Evolutionary conservation across 1,140 invertebrate species (phyloP).

Genomic region (Aethina tumida): DNA sequence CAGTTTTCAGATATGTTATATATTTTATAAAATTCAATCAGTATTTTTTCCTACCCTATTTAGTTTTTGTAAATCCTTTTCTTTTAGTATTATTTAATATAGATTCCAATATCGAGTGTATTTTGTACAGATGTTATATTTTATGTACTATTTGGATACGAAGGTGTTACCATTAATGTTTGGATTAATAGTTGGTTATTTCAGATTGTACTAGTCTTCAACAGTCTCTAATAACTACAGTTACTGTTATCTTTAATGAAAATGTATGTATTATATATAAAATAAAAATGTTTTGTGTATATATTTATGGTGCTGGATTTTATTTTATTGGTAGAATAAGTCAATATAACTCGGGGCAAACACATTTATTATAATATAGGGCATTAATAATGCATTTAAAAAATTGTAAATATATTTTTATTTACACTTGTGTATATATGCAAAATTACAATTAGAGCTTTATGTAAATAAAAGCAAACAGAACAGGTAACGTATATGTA

Average conservation of each 20-base stretch:
- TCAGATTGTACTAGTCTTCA: conserved; percentile 32
- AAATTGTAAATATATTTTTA: too few relatives aligned
- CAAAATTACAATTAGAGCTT: too few relatives aligned
- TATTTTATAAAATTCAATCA: background rate
- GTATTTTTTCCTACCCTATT: background rate
- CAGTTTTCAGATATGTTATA: too few relatives aligned
- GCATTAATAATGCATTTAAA: too few relatives aligned
- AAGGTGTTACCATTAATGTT: conserved; percentile 18
- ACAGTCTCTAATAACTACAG: conserved; percentile 26
- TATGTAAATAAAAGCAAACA: too few relatives aligned
- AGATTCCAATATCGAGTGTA: conserved; percentile 6
- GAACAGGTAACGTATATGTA: too few relatives aligned
- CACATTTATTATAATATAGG: too few relatives aligned
- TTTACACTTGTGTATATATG: too few relatives aligned
- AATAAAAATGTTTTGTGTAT: conserved; percentile 29
- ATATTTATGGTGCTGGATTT: conserved; percentile 26
- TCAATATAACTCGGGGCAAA: too few relatives aligned
- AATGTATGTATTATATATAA: conserved; percentile 26
- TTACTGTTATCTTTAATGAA: conserved; percentile 24
- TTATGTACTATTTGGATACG: background rate
- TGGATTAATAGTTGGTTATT: conserved; percentile 16
- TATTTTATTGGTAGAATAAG: too few relatives aligned
- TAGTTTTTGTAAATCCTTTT: background rate
- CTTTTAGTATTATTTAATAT: conserved; percentile 7
- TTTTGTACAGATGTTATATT: conserved; percentile 13